Evolutionary conservation across 2,113 vertebrate genomes (phyloP).

Genomic region (Microcebus lehilahytsara): DNA sequence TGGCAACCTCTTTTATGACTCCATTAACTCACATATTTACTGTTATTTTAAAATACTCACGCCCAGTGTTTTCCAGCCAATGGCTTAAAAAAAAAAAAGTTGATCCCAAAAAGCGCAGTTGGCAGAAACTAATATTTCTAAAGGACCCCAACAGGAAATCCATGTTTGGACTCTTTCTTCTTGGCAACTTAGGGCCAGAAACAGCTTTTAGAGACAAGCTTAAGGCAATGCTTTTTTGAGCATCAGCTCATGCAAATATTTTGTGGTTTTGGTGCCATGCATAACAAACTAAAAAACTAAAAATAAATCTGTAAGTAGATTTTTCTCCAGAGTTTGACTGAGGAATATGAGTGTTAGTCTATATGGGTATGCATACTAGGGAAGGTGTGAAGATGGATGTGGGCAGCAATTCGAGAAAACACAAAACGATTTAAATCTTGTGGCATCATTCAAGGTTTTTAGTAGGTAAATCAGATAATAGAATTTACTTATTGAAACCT

Average conservation of each 20-base stretch:
- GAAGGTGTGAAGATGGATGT: neutral
- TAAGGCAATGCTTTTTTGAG: neutral
- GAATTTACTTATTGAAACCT: constrained; percentile 31
- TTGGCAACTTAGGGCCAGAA: neutral
- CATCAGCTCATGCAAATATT: neutral
- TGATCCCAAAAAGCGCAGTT: constrained; percentile 40
- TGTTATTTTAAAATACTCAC: constrained; percentile 48
- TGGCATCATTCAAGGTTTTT: neutral
- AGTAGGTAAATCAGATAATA: constrained; percentile 19
- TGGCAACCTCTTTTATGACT: constrained; percentile 39
- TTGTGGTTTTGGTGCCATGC: constrained; percentile 19
- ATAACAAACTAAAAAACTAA: constrained; percentile 42
- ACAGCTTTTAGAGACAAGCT: constrained; percentile 22
- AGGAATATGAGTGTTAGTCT: neutral
- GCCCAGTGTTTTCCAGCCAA: constrained; percentile 18
- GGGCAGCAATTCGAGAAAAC: neutral
- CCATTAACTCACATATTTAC: constrained; percentile 16
- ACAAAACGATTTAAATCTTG: neutral
- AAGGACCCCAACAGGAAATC: constrained; percentile 36
- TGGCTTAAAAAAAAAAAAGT: neutral
- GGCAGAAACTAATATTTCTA: constrained; percentile 26
- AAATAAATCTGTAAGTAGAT: constrained; percentile 34
- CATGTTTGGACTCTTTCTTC: constrained; percentile 4
- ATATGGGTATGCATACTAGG: neutral
- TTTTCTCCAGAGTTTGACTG: constrained; percentile 3